phyloP scores from a whole-genome alignment of 2,113 vertebrate species.

The Prunella fulvescens region DNA sequence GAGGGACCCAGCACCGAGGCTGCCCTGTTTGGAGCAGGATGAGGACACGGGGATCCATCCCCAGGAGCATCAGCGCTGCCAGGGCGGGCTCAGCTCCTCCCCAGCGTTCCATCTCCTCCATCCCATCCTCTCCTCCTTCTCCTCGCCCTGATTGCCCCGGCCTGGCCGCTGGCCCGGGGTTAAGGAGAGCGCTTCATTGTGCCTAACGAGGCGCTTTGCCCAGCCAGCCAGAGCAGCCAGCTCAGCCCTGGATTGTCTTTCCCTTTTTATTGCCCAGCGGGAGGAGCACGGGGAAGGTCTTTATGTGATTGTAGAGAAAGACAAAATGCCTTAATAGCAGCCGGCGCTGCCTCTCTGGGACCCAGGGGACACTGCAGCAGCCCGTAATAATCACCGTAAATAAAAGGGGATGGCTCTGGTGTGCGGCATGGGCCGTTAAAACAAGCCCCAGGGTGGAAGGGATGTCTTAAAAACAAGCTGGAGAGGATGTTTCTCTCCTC shows the following conservation, averaged over 20 bases:
- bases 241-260: not conserved
- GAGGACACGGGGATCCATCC: fast-evolving
- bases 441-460: conserved; percentile 43
- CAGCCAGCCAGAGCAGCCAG: not conserved
- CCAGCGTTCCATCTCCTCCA: fast-evolving
- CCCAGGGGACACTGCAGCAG: conserved; percentile 34
- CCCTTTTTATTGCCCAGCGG: conserved; percentile 43
- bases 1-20: not conserved
- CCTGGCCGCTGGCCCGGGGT: not conserved
- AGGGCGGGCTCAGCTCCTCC: not conserved
- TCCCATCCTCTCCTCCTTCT: not conserved
- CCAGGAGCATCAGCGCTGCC: fast-evolving
- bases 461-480: conserved; percentile 53
- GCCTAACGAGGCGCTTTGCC: conserved; percentile 5
- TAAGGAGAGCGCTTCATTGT: not conserved
- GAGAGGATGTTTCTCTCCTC: conserved; percentile 40
- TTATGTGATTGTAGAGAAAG: conserved; percentile 55
- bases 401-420: conserved; percentile 47
- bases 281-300: conserved; percentile 34
- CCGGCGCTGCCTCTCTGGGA: conserved; percentile 8
- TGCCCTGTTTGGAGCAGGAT: fast-evolving
- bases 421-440: conserved; percentile 23
- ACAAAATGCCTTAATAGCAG: conserved; percentile 66
- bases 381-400: conserved; percentile 53
- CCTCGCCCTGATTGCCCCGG: not conserved